Conservation (phyloP, 2,888 invertebrate species). For the Homarus gammarus region DNA sequence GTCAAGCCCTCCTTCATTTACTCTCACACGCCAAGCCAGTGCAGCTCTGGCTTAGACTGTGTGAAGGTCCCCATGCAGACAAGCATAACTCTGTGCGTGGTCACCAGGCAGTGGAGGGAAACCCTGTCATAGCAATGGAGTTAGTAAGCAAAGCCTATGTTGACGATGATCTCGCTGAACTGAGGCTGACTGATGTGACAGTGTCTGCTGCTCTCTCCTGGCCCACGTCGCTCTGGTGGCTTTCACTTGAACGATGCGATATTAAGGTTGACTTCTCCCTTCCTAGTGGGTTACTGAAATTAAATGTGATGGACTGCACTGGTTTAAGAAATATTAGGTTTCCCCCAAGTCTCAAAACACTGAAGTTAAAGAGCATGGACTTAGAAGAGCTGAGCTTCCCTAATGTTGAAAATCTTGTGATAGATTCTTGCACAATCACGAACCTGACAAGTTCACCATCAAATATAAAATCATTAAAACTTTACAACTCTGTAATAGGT, state of each 20-base stretch:
- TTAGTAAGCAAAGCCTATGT: neutral
- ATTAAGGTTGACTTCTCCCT: neutral
- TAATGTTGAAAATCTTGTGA: neutral
- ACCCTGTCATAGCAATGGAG: neutral
- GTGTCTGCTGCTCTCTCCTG: neutral
- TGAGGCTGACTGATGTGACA: constrained; percentile 19
- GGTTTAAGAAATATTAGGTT: neutral
- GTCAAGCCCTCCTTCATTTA: neutral
- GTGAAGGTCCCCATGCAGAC: constrained; percentile 4
- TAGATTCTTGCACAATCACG: neutral
- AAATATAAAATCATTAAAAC: too few relatives aligned
- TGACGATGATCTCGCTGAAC: neutral
- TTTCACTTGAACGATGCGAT: neutral
- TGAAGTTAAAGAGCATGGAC: neutral
- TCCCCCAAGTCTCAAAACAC: neutral
- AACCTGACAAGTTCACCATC: too few relatives aligned
- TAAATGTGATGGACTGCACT: neutral
- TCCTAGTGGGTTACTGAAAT: neutral
- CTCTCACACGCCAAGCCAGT: neutral
- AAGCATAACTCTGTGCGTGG: neutral
- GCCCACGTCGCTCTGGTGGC: constrained; percentile 9
- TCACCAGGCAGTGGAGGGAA: neutral
- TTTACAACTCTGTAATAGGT: too few relatives aligned
- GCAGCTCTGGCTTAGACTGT: constrained; percentile 30
- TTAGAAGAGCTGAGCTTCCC: neutral